phyloP scores from a whole-genome alignment of 2,888 invertebrate genomes.

The Eupithecia subumbrata region DNA sequence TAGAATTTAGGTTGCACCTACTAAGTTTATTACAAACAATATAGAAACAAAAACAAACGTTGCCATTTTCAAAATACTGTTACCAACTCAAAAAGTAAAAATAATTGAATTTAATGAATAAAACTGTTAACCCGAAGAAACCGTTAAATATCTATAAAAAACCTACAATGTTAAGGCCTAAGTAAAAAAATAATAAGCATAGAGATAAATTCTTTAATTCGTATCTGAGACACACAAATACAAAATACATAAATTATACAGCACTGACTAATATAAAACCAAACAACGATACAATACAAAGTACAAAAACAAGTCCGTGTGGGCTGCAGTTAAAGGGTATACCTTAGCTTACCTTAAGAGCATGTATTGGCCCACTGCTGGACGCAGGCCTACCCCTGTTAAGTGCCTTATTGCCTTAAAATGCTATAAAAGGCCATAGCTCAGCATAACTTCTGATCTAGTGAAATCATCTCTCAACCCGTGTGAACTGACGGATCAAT shows the following conservation, averaged over 20 bases:
- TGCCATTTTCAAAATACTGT: not conserved
- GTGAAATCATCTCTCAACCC: not conserved
- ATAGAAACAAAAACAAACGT: not conserved
- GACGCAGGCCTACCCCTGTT: too few species aligned
- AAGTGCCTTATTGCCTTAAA: too few species aligned
- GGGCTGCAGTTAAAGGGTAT: not conserved
- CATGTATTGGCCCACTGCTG: too few species aligned
- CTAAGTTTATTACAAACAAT: not conserved
- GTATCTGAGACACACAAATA: not conserved
- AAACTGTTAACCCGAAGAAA: not conserved
- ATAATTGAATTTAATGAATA: not conserved
- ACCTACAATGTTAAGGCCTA: not conserved
- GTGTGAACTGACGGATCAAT: constrained; percentile 33
- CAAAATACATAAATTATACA: not conserved
- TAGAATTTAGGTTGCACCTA: not conserved
- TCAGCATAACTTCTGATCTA: not conserved
- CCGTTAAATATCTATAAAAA: not conserved
- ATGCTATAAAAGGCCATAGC: not conserved
- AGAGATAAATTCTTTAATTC: not conserved
- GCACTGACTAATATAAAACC: not conserved
- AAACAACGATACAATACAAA: not conserved
- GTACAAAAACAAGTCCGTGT: not conserved
- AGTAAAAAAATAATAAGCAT: not conserved
- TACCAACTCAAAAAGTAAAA: not conserved
- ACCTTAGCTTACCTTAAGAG: too few species aligned